Conservation (phyloP, 2,113 vertebrate genomes). For the Fulmarus glacialis region DNA sequence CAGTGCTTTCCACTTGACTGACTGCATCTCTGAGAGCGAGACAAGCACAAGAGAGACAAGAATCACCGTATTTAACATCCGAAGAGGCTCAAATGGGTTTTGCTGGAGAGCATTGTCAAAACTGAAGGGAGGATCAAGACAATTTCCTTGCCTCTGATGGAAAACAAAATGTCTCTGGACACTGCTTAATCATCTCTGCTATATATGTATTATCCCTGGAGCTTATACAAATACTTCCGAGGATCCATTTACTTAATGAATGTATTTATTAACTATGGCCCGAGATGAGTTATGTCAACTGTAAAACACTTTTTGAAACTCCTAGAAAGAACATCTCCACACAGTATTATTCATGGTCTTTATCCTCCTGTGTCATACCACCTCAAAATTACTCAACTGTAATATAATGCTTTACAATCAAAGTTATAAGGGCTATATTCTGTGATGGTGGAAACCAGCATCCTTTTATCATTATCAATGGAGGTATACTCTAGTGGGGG, state of each 20-base stretch:
- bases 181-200: constrained; percentile 1
- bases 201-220: background rate
- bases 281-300: background rate
- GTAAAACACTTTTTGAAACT: background rate
- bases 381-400: background rate
- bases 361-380: background rate
- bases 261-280: background rate
- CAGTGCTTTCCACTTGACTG: background rate
- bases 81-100: background rate
- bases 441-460: background rate
- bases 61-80: background rate
- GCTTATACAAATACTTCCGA: background rate
- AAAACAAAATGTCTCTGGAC: background rate
- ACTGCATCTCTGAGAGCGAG: background rate
- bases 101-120: background rate
- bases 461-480: background rate
- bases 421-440: background rate
- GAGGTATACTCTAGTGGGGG: background rate
- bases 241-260: background rate
- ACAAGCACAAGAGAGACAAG: background rate
- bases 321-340: background rate
- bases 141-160: background rate
- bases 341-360: background rate
- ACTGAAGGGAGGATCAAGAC: background rate
- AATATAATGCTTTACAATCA: background rate